Base-by-base conservation (phyloP, 2,888 invertebrate species). In the Acleris emargana region DNA sequence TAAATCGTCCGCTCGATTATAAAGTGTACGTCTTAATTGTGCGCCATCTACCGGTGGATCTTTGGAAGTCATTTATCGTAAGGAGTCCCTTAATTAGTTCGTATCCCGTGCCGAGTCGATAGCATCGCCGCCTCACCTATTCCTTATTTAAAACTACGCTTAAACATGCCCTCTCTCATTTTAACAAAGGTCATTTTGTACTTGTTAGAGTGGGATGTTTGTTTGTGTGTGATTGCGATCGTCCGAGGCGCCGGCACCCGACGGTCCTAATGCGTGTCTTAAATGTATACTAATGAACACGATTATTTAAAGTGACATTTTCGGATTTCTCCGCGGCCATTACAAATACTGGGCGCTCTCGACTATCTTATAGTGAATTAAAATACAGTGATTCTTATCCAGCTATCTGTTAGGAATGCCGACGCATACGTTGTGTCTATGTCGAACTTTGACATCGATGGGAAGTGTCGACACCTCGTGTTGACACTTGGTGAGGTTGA, bases 261-360 rank as follows among this genome's bases (percentile, higher is more conserved):
- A 74, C 85, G 80, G 81, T 82, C 84, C 86, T 90, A 91, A 91
- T 90, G 89, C 88, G 85, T 86, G 89, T 88, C 86, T 91, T 88
- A 89, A 91, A 91, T 91, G 90, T 89, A 88, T 89, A 90, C 89
- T 91, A 92, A 92, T 90, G 90, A 91, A 87, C 87, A 89, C 87
- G 88, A 91, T 91, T 91, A 91, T 89, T 91, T 89, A 87, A 91
- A 88, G 89, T 89, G 91, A 90, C 90, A 88, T 89, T 89, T 90
- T 86, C 80, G 83, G 86, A 88, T 91, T 90, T 89, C 84, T 87
- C 84, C 72, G 72, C 71, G 74, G 75, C 77, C 76, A 78, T 83
- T 80, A 82, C 78, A 77, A 77, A 80, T 80, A 72, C 76, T 71
- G 74, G 72, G 71, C 72, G 72, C 73, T 73, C 71, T 74, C 72